Conservation (phyloP, 2,113 vertebrate species). For the Myotis brandtii region DNA sequence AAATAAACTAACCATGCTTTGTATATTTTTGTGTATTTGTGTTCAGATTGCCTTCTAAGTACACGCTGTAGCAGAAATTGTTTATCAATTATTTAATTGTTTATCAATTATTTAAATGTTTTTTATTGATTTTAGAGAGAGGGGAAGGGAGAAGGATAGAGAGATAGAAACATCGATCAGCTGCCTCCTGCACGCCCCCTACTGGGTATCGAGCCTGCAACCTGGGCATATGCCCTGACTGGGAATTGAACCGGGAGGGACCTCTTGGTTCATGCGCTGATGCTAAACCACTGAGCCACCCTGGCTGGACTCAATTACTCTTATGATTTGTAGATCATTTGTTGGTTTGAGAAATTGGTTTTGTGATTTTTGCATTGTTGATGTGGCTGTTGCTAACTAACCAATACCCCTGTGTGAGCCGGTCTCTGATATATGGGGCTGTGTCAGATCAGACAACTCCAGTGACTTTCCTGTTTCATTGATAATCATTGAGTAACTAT, state of each 20-base stretch:
- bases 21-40: conserved; percentile 31
- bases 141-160: too few species aligned
- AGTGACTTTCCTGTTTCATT: neutral
- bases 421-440: neutral
- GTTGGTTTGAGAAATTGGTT: neutral
- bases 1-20: neutral
- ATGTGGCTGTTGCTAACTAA: neutral
- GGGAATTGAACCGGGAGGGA: too few species aligned
- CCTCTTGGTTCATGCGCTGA: too few species aligned
- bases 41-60: neutral
- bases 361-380: neutral
- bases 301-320: neutral
- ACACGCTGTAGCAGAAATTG: neutral
- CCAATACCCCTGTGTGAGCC: neutral
- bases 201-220: too few species aligned
- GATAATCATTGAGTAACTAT: neutral
- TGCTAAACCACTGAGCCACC: too few species aligned
- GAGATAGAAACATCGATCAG: too few species aligned
- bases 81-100: neutral
- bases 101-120: neutral
- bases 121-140: too few species aligned
- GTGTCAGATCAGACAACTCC: neutral
- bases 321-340: neutral
- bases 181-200: too few species aligned
- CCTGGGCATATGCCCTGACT: too few species aligned